A percentile compares a stretch with the other conserved stretches of the same genome.
These are phyloP conservation scores for Sorex fumeus DNA, from an alignment of 2,113 vertebrate genomes.

Conservation along the genomic window DNA sequence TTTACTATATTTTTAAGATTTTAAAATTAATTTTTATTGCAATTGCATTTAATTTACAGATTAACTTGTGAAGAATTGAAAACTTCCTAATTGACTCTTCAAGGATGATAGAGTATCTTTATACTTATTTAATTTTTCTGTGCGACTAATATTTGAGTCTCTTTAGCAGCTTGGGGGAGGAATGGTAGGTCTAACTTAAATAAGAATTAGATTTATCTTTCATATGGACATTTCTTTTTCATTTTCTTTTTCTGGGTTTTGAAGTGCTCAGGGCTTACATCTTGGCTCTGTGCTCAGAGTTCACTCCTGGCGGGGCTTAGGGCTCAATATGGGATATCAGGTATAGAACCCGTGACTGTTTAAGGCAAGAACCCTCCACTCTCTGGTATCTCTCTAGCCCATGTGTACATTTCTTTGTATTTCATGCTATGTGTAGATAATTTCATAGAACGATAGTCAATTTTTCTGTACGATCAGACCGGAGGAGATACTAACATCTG, in stretches of 20 bases:
- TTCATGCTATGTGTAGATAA: slow-evolving; percentile 53
- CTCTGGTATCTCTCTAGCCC: not conserved
- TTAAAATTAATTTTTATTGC: slow-evolving; percentile 16
- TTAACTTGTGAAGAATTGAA: not conserved
- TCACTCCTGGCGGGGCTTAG: too few relatives aligned
- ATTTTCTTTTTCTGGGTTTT: too few relatives aligned
- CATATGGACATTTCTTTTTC: not conserved
- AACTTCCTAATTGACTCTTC: slow-evolving; percentile 3
- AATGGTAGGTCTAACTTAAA: slow-evolving; percentile 10
- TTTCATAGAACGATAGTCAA: slow-evolving; percentile 53
- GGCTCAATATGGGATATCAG: too few relatives aligned
- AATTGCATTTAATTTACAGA: slow-evolving; percentile 3
- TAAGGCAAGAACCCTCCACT: too few relatives aligned
- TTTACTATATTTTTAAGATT: slow-evolving; percentile 15
- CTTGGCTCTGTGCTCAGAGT: too few relatives aligned
- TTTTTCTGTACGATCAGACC: slow-evolving; percentile 58
- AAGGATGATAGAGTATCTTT: slow-evolving; percentile 47
- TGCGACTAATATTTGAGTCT: not conserved
- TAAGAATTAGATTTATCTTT: slow-evolving; percentile 43
- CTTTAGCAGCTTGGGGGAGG: not conserved
- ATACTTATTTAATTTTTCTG: slow-evolving; percentile 13
- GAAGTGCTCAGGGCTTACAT: too few relatives aligned
- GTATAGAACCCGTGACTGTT: too few relatives aligned
- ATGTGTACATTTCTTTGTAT: slow-evolving; percentile 32
- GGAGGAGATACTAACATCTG: slow-evolving; percentile 52